phyloP scores from a whole-genome alignment of 53 echinoderm and acorn worm genomes.

The Apostichopus leukothele region DNA sequence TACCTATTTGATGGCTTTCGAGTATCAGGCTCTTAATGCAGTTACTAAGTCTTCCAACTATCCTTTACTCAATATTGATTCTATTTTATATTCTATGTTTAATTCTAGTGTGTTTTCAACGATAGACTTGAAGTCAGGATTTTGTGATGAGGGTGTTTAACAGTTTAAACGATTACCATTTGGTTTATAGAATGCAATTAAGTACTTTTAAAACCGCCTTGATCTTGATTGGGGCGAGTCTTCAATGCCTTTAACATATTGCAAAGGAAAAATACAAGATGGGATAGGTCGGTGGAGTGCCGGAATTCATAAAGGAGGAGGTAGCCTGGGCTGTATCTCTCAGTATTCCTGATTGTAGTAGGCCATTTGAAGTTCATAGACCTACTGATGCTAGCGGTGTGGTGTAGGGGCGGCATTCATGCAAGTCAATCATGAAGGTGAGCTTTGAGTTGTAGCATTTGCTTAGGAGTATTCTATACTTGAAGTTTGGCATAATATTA shows the following conservation, averaged over 20 bases:
- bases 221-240: not conserved
- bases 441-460: conserved; percentile 47
- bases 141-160: conserved; percentile 42
- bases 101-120: conserved; percentile 29
- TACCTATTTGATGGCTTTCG: not conserved
- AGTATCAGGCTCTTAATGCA: not conserved
- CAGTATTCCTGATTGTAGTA: conserved; percentile 37
- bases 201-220: conserved; percentile 4
- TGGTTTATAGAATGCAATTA: conserved; percentile 40
- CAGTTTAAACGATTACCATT: conserved; percentile 45
- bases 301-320: conserved; percentile 6
- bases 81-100: not conserved
- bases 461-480: conserved; percentile 15
- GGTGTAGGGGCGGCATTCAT: not conserved
- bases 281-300: conserved; percentile 30
- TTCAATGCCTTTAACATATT: not conserved
- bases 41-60: conserved; percentile 35
- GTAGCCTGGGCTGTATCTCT: conserved; percentile 18
- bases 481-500: too few relatives aligned
- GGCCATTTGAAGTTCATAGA: not conserved
- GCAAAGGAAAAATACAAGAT: conserved; percentile 11
- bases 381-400: not conserved
- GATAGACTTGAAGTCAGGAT: conserved; percentile 49
- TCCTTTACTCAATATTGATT: not conserved
- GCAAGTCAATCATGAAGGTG: not conserved